Conservation (phyloP, 2,797 vertebrate genomes). For the Cynopterus sphinx region DNA sequence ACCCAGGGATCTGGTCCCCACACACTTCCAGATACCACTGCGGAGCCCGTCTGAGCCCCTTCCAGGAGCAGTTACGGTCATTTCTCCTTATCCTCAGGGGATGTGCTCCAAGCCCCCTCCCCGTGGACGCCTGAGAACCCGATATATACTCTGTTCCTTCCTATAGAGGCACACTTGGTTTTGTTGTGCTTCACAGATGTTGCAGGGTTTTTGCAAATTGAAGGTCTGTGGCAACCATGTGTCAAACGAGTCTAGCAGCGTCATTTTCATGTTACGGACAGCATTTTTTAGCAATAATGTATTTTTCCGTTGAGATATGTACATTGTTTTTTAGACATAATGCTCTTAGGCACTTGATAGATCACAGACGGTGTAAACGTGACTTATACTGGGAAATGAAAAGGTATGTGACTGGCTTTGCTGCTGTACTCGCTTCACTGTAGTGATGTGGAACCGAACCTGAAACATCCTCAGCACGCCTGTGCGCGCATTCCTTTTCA, state of each 20-base stretch:
- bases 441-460: background rate
- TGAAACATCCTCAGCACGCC: no score
- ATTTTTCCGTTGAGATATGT: background rate
- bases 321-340: background rate
- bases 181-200: background rate
- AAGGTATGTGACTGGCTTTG: background rate
- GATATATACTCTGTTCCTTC: background rate
- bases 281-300: background rate
- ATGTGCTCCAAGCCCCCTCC: background rate
- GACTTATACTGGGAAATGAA: background rate
- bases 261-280: background rate
- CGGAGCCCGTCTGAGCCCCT: conserved; percentile 15
- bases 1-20: background rate
- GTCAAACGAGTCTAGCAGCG: background rate
- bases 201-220: background rate
- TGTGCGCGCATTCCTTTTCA: background rate
- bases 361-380: background rate
- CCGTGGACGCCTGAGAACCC: background rate
- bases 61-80: background rate
- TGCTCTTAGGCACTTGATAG: background rate
- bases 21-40: background rate
- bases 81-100: background rate
- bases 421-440: background rate
- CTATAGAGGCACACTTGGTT: background rate
- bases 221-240: background rate